These are phyloP conservation scores for Plebejus melissa DNA, from an alignment of 2,888 invertebrate species.

Conservation along the genomic window DNA sequence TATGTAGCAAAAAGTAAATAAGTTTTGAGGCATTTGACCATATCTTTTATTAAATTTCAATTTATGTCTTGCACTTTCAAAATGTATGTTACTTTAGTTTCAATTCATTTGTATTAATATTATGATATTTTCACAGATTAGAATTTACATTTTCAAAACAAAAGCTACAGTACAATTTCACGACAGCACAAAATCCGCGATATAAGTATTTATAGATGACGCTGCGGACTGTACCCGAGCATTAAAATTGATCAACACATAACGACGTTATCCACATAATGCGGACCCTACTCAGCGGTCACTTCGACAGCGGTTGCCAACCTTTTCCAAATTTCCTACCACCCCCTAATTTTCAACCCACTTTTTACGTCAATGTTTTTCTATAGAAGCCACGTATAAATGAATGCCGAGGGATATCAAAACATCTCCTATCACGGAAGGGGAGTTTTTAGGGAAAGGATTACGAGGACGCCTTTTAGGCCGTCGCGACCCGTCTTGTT, in stretches of 20 bases:
- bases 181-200: background rate
- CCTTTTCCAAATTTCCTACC: conserved; percentile 60
- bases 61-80: background rate
- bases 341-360: conserved; percentile 65
- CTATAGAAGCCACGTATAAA: conserved; percentile 66
- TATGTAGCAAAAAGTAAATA: background rate
- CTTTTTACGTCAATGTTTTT: conserved; percentile 79
- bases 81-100: background rate
- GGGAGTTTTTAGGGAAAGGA: conserved; percentile 71
- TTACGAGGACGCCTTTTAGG: conserved; percentile 58
- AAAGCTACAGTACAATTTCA: background rate
- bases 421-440: conserved; percentile 72
- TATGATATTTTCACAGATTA: too few relatives aligned
- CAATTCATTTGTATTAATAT: too few relatives aligned
- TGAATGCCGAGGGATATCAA: conserved; percentile 74
- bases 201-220: conserved; percentile 38
- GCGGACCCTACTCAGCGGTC: conserved; percentile 77
- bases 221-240: conserved; percentile 49
- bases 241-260: conserved; percentile 79
- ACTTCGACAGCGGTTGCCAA: conserved; percentile 73
- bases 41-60: background rate
- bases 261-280: conserved; percentile 76
- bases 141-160: background rate
- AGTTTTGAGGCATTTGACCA: background rate
- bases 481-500: conserved; percentile 41